phyloP scores from a whole-genome alignment of 2,797 vertebrate genomes.

The Lacerta agilis region DNA sequence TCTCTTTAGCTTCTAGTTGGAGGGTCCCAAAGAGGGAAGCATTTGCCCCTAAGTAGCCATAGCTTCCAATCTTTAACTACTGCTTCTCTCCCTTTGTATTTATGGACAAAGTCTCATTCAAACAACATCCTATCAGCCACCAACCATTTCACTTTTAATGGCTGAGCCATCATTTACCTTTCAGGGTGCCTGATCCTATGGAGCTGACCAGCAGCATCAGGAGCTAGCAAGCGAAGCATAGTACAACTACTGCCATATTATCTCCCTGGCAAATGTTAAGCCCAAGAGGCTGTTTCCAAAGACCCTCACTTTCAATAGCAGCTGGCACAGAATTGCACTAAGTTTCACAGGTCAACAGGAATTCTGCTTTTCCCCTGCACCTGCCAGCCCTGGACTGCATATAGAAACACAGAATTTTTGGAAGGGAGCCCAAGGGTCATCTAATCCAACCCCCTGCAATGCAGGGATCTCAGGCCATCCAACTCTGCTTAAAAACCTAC shows the following conservation, averaged over 20 bases:
- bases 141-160: background rate
- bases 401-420: too few relatives aligned
- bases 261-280: background rate
- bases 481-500: too few relatives aligned
- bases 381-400: background rate
- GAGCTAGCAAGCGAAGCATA: background rate
- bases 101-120: conserved; percentile 15
- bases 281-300: background rate
- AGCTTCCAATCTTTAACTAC: conserved; percentile 17
- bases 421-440: too few relatives aligned
- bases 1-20: conserved; percentile 32
- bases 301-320: background rate
- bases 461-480: too few relatives aligned
- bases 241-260: background rate
- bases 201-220: background rate
- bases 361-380: background rate
- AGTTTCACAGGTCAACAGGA: background rate
- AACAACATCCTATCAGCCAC: conserved; percentile 3
- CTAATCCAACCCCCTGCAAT: too few relatives aligned
- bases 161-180: conserved; percentile 8
- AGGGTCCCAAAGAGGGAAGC: background rate
- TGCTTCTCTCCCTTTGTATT: conserved; percentile 18
- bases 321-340: background rate
- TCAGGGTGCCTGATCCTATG: background rate
- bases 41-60: conserved; percentile 1